Evolutionary conservation across 2,113 vertebrate genomes (phyloP), one percentile per base, ranked within the genome.

Genomic region (Coregonus clupeaformis): DNA sequence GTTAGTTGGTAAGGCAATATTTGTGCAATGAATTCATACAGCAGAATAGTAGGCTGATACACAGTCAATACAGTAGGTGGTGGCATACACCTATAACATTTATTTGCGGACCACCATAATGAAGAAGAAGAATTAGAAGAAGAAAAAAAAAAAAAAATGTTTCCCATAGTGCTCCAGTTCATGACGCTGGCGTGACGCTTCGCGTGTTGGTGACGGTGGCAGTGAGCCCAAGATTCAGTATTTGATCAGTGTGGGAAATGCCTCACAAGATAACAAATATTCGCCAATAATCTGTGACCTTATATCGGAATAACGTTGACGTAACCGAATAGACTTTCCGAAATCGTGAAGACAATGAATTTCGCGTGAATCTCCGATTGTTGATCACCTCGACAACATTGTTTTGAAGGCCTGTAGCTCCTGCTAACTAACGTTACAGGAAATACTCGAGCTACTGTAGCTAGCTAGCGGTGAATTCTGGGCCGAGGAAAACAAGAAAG

Each of bases 401-500:
- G 85, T 90, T 91, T 78, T 85, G 82, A 76, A 82, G 90, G 90
- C 91, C 90, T 90, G 84, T 87, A 80, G 86, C 14, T 52, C 80
- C 84, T 86, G 77, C 81, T 62, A 22, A 62, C 20, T 18, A 52
- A 52, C 13, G n/a, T 66, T 75, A 22, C 77, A 73, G 67, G 82
- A 74, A 72, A 84, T 88, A 87, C 88, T 85, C 87, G 85, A 84
- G 74, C 76, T 90, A 52, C 12, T 18, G 49, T 52, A 71, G 65
- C 82, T 84, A 42, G 2, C 36, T 42, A 42, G 36, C 9, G 13
- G 67, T 69, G 72, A 71, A 75, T 69, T 55, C 76, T 72, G 81
- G 87, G 82, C 80, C 77, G 79, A 73, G 5, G 63, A 4, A 60
- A 74, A 75, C 69, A 30, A 70, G 77, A 72, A 69, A 69, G 81